Conservation (phyloP, 2,113 vertebrate species). For the Cyanocitta stelleri region DNA sequence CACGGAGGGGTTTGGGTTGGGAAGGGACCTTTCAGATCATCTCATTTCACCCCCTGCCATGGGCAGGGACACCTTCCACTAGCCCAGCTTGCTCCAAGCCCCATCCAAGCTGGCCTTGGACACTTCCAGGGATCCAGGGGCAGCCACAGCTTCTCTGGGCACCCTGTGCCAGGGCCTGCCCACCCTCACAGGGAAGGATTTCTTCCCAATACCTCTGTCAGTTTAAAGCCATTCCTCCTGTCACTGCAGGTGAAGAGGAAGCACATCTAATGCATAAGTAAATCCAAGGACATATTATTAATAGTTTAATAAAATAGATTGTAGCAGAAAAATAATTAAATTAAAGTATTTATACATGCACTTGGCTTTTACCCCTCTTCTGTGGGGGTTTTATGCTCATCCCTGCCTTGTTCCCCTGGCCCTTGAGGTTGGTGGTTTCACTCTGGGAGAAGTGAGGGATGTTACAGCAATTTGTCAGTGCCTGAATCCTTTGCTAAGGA, state of each 20-base stretch:
- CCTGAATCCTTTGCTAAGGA: neutral
- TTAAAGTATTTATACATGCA: neutral
- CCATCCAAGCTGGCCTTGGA: rapidly evolving
- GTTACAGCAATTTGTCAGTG: neutral
- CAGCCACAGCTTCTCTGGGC: neutral
- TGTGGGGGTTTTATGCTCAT: rapidly evolving
- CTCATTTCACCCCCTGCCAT: rapidly evolving
- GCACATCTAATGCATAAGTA: neutral
- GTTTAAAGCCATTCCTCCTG: neutral
- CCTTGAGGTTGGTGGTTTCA: neutral
- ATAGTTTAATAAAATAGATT: neutral
- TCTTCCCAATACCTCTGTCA: neutral
- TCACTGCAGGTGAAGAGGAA: neutral
- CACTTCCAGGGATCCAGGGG: neutral
- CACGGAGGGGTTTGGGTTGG: neutral
- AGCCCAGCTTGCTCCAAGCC: rapidly evolving
- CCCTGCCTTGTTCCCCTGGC: neutral
- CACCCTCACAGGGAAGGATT: neutral
- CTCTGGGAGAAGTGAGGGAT: neutral
- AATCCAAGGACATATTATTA: neutral
- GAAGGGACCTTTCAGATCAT: neutral
- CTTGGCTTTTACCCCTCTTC: neutral
- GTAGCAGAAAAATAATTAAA: neutral
- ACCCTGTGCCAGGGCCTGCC: neutral
- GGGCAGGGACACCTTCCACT: neutral